Percentiles rank a stretch among this genome's conserved stretches.
Evolutionary conservation across 2,797 vertebrate species (phyloP).

Genomic region (Chiloscyllium punctatum): DNA sequence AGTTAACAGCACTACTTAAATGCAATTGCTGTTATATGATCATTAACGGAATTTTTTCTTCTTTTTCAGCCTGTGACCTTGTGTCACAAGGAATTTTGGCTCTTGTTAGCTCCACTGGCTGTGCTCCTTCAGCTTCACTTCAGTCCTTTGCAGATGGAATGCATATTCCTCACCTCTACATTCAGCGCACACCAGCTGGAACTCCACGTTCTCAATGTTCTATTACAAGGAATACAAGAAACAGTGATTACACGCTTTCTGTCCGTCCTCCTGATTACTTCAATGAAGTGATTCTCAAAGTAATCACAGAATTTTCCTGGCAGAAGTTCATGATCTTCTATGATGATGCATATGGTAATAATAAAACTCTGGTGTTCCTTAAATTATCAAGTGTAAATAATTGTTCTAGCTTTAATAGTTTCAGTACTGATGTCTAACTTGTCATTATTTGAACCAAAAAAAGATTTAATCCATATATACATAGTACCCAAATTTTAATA

Average conservation of each 20-base stretch:
- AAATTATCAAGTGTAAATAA: background rate
- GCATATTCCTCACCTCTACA: conserved; percentile 97
- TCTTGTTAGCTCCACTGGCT: conserved; percentile 92
- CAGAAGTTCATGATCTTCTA: conserved; percentile 99
- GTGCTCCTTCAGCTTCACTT: conserved; percentile 87
- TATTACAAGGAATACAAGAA: conserved; percentile 67
- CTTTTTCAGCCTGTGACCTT: conserved; percentile 78
- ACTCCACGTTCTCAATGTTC: conserved; percentile 83
- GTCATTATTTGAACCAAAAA: background rate
- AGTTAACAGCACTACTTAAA: background rate
- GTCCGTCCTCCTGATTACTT: conserved; percentile 90
- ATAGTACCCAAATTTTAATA: background rate
- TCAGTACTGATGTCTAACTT: background rate
- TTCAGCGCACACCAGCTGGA: conserved; percentile 78
- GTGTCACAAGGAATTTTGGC: conserved; percentile 98
- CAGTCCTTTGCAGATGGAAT: conserved; percentile 91
- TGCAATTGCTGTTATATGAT: background rate
- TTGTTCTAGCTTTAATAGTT: background rate
- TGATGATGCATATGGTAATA: conserved; percentile 84
- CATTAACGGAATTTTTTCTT: background rate
- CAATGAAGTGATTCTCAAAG: conserved; percentile 91
- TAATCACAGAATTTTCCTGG: conserved; percentile 94
- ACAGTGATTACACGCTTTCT: conserved; percentile 89
- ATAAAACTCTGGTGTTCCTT: background rate
- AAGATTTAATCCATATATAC: background rate